These are phyloP conservation scores for Thamnophis elegans DNA, from an alignment of 2,797 vertebrate species.

Conservation along the genomic window DNA sequence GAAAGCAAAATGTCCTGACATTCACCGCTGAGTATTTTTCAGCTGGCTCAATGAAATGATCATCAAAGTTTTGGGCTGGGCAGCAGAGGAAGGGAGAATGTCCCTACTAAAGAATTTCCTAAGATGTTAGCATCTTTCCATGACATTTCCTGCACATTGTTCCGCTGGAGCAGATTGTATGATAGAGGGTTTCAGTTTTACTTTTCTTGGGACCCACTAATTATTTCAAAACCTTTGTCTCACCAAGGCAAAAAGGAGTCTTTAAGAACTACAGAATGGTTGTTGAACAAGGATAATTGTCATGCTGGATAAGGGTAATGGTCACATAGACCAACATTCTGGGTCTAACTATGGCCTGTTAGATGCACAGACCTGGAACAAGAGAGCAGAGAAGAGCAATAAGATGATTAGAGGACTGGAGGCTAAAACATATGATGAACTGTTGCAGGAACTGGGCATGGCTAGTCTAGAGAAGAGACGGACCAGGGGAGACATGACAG, in stretches of 20 bases:
- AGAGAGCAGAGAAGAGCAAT: neutral
- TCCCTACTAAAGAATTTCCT: neutral
- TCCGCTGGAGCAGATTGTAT: neutral
- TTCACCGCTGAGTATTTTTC: neutral
- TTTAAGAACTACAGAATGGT: neutral
- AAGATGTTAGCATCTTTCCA: neutral
- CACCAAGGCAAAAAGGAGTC: neutral
- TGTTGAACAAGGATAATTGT: too few relatives aligned
- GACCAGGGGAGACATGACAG: too few relatives aligned
- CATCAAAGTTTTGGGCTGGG: too few relatives aligned
- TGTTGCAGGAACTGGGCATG: too few relatives aligned
- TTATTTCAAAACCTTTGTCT: neutral
- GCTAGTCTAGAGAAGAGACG: too few relatives aligned
- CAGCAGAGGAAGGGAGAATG: neutral
- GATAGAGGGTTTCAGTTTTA: neutral
- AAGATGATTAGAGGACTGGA: too few relatives aligned
- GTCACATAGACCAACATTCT: neutral
- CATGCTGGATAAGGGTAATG: neutral
- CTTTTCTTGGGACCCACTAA: neutral
- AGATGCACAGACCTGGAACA: neutral
- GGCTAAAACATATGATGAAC: too few relatives aligned
- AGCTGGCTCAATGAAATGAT: neutral
- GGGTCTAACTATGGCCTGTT: neutral
- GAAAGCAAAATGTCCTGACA: neutral
- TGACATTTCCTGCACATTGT: neutral